Evolutionary conservation across 1,140 invertebrate species (phyloP).

Genomic region (Zophobas atratus): DNA sequence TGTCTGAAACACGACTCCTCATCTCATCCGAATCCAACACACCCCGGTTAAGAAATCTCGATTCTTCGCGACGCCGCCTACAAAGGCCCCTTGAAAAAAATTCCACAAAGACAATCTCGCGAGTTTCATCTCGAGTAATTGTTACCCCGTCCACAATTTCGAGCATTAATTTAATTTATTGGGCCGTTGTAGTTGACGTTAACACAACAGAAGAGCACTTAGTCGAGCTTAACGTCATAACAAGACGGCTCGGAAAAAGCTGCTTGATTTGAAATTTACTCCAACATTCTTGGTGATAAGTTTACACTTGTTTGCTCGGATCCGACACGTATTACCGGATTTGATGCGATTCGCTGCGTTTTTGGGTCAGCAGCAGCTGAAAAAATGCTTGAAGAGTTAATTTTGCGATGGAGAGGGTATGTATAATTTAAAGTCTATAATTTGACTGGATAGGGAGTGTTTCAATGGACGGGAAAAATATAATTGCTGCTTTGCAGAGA

Average conservation of each 20-base stretch:
- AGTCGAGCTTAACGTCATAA: constrained; percentile 8
- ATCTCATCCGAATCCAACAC: too few relatives aligned
- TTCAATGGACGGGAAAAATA: too few relatives aligned
- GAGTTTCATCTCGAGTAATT: constrained; percentile 10
- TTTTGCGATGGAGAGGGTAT: too few relatives aligned
- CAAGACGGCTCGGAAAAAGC: neutral
- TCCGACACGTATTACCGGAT: constrained; percentile 4
- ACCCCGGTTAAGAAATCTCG: too few relatives aligned
- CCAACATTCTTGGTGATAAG: neutral
- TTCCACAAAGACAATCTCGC: constrained; percentile 8
- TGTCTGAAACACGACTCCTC: too few relatives aligned
- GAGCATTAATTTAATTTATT: constrained; percentile 22
- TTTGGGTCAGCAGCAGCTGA: neutral
- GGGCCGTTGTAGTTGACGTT: constrained; percentile 12
- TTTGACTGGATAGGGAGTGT: too few relatives aligned
- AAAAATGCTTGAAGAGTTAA: too few relatives aligned
- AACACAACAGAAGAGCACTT: constrained; percentile 18
- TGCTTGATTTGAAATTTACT: neutral
- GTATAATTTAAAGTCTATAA: too few relatives aligned
- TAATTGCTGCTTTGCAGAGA: too few relatives aligned
- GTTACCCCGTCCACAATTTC: constrained; percentile 4
- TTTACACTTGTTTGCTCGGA: constrained; percentile 15
- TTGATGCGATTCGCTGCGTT: constrained; percentile 2
- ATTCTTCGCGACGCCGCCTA: neutral
- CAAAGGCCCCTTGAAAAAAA: constrained; percentile 10